phyloP scores from a whole-genome alignment of 2,113 vertebrate genomes.

The Pithys albifrons region DNA sequence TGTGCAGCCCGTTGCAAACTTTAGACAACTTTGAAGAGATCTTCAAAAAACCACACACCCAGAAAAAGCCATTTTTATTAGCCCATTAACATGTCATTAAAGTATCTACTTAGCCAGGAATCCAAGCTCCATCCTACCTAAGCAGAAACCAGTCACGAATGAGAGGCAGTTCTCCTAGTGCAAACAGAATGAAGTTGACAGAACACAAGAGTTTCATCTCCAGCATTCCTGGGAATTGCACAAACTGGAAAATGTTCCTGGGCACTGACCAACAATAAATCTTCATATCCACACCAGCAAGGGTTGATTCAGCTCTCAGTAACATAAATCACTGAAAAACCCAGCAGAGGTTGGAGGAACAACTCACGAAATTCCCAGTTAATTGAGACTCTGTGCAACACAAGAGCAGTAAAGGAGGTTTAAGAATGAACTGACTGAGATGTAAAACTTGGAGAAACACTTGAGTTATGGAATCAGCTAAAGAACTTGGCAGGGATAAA shows the following conservation, averaged over 20 bases:
- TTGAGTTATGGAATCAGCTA: not conserved
- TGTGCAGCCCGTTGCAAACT: slow-evolving; percentile 38
- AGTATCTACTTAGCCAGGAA: slow-evolving; percentile 39
- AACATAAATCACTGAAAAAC: not conserved
- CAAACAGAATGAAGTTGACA: not conserved
- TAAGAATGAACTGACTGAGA: not conserved
- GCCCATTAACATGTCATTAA: slow-evolving; percentile 61
- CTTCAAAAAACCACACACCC: slow-evolving; percentile 66
- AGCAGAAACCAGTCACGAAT: slow-evolving; percentile 3
- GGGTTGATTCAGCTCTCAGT: not conserved
- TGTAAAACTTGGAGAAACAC: not conserved
- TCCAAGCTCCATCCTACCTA: slow-evolving; percentile 47
- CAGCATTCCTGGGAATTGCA: not conserved
- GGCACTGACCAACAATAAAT: not conserved
- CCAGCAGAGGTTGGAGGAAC: not conserved
- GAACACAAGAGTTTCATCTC: not conserved
- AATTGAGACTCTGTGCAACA: not conserved
- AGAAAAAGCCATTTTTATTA: slow-evolving; percentile 67
- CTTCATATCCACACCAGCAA: not conserved
- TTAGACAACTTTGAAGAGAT: slow-evolving; percentile 64
- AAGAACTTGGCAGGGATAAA: not conserved
- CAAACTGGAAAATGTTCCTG: not conserved
- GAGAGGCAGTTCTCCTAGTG: not conserved
- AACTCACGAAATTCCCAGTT: not conserved
- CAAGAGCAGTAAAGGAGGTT: not conserved